A percentile compares a stretch with the other conserved stretches of the same genome.
Conservation (phyloP, 2,797 vertebrate species). For the Naso thynnoides region DNA sequence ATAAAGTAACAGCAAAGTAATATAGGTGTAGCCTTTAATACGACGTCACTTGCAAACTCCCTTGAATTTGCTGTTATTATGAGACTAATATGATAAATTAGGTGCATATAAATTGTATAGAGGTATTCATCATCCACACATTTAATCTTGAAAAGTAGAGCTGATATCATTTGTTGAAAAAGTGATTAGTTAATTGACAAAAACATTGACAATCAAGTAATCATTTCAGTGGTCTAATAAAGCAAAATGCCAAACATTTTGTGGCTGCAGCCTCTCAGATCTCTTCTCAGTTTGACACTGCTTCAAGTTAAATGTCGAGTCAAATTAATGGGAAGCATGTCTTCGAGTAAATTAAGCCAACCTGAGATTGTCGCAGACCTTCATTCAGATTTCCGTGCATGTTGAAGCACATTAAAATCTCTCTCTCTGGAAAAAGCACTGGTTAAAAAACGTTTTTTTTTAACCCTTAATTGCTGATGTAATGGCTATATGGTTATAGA, state of each 20-base stretch:
- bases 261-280: background rate
- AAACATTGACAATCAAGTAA: background rate
- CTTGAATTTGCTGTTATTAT: background rate
- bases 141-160: background rate
- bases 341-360: background rate
- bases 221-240: background rate
- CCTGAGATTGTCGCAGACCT: background rate
- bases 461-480: fast-evolving
- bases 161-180: background rate
- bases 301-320: background rate
- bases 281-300: no score
- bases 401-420: background rate
- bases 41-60: no score
- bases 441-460: background rate
- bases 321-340: background rate
- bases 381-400: background rate
- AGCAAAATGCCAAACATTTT: background rate
- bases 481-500: background rate
- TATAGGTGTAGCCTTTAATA: background rate
- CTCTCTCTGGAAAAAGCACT: background rate
- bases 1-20: no score
- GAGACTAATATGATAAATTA: background rate
- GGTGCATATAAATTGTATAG: background rate
- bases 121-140: background rate
- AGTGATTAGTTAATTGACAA: background rate